Percentiles rank a stretch among this genome's conserved stretches.
phyloP scores from a whole-genome alignment of 2,113 vertebrate species.

The Callorhinus ursinus region DNA sequence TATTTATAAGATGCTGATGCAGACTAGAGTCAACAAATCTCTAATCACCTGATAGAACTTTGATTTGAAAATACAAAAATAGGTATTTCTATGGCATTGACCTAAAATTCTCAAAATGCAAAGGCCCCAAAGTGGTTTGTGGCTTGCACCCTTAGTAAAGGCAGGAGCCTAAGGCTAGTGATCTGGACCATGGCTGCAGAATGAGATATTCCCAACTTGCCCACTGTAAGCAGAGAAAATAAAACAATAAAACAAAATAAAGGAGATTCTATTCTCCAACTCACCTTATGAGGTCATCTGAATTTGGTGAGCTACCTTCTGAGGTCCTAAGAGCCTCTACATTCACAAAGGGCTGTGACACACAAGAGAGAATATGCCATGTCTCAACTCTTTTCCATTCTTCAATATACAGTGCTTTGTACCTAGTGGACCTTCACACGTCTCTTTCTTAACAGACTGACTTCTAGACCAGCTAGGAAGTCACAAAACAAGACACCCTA shows the following conservation, averaged over 20 bases:
- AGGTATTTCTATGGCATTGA: not conserved
- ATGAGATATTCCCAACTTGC: not conserved
- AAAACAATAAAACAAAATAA: not conserved
- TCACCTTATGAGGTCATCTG: too few relatives aligned
- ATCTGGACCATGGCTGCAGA: not conserved
- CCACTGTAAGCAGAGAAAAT: not conserved
- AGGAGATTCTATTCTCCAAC: not conserved
- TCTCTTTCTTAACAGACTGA: not conserved
- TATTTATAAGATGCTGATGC: not conserved
- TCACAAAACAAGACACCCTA: not conserved
- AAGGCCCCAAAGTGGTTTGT: not conserved
- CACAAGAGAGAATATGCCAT: not conserved
- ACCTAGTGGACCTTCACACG: fast-evolving
- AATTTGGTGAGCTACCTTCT: not conserved
- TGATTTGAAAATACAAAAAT: not conserved
- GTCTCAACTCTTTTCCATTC: not conserved
- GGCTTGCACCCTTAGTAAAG: not conserved
- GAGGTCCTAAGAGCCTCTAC: not conserved
- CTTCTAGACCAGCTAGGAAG: not conserved
- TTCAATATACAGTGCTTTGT: not conserved
- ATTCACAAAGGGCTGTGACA: not conserved
- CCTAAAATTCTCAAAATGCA: not conserved
- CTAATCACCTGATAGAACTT: not conserved
- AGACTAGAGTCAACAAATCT: not conserved
- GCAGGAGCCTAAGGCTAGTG: not conserved